These are phyloP conservation scores for Carduelis carduelis DNA, from an alignment of 2,797 vertebrate genomes.

Conservation along the genomic window DNA sequence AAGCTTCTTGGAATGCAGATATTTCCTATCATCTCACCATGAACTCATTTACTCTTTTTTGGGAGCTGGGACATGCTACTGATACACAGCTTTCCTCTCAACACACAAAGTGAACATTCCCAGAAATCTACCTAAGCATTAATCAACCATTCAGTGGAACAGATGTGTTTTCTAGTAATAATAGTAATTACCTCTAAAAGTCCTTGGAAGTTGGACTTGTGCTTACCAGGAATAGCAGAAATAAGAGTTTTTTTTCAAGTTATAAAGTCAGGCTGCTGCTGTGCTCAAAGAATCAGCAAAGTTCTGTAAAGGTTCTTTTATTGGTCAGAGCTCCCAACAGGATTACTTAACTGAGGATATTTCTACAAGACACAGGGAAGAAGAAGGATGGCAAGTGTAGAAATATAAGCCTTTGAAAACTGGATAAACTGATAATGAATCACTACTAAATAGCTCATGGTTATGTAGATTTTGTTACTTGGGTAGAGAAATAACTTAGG, in stretches of 20 bases:
- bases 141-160: background rate
- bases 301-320: background rate
- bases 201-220: background rate
- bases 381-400: background rate
- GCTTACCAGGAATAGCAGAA: background rate
- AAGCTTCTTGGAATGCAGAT: background rate
- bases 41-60: background rate
- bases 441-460: background rate
- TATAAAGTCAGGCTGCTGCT: background rate
- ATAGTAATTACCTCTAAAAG: background rate
- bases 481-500: background rate
- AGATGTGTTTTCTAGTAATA: background rate
- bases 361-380: background rate
- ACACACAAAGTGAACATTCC: background rate
- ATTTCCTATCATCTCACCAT: background rate
- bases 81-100: background rate
- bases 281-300: background rate
- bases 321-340: background rate
- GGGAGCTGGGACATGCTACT: background rate
- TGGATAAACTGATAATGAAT: background rate
- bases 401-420: background rate
- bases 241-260: background rate
- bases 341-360: background rate
- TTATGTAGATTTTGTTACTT: background rate
- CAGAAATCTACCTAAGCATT: background rate